Evolutionary conservation across 2,797 vertebrate species (phyloP).

Genomic region (Gymnodraco acuticeps): DNA sequence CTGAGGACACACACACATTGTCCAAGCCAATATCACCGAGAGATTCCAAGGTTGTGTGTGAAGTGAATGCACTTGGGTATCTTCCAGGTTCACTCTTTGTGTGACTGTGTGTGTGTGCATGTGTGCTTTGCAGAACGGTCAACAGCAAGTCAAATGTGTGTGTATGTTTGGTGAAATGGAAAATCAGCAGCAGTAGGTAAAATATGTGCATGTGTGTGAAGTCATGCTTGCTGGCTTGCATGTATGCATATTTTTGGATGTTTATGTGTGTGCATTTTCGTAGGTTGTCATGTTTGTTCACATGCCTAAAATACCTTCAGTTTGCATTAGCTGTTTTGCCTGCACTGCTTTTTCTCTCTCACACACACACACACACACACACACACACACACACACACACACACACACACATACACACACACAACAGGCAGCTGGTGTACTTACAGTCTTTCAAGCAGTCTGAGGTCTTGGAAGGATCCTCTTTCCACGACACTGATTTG

Average conservation of each 20-base stretch:
- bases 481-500: conserved; percentile 96
- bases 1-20: conserved; percentile 31
- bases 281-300: not conserved
- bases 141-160: conserved; percentile 13
- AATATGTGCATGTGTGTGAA: not conserved
- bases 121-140: conserved; percentile 4
- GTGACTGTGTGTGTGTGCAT: not conserved
- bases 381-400: too few species aligned
- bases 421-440: conserved; percentile 70
- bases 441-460: conserved; percentile 98
- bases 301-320: not conserved
- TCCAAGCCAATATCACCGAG: conserved; percentile 18
- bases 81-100: conserved; percentile 30
- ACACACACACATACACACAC: too few species aligned
- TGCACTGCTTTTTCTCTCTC: not conserved
- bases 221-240: not conserved
- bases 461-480: conserved; percentile 97
- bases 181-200: conserved; percentile 15
- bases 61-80: conserved; percentile 46
- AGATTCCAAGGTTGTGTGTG: conserved; percentile 63
- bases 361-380: not conserved
- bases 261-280: not conserved
- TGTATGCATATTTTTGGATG: not conserved
- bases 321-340: conserved; percentile 5
- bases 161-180: conserved; percentile 9